Conservation (phyloP, 1,140 invertebrate genomes). For the Neodiprion virginianus region DNA sequence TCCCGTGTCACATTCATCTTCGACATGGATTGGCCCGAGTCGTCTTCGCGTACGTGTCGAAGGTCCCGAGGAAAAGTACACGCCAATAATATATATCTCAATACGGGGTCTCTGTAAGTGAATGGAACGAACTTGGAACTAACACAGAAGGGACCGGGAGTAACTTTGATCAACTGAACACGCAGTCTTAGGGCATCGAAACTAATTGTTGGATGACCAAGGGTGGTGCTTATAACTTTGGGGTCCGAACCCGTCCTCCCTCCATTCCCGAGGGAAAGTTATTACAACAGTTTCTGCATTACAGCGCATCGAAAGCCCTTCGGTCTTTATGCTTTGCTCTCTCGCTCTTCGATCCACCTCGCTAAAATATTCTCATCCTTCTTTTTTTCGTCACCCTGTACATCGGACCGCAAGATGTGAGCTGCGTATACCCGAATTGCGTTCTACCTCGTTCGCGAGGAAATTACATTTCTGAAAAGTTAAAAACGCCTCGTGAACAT, state of each 20-base stretch:
- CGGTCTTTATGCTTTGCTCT: too few relatives aligned
- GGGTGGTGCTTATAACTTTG: background rate
- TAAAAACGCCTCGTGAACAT: background rate
- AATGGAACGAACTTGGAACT: background rate
- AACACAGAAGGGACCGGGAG: background rate
- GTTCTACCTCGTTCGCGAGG: background rate
- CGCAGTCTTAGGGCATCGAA: background rate
- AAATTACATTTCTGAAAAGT: background rate
- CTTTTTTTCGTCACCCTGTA: background rate
- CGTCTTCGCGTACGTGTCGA: too few relatives aligned
- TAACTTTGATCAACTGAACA: background rate
- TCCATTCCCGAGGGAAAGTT: background rate
- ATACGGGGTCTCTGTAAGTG: background rate
- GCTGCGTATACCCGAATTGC: background rate
- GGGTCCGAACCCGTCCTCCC: background rate
- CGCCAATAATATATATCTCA: background rate
- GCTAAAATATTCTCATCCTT: background rate
- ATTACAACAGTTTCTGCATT: background rate
- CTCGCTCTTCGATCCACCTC: too few relatives aligned
- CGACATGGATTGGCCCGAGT: too few relatives aligned
- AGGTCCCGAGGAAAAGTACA: background rate
- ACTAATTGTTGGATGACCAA: conserved; percentile 1
- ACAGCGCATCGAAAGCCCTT: background rate
- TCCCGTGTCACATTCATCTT: too few relatives aligned
- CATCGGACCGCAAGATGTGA: too few relatives aligned